Percentiles rank a stretch among this genome's conserved stretches.
These are phyloP conservation scores for Chelonoidis abingdonii DNA, from an alignment of 2,113 vertebrate species.

Conservation along the genomic window DNA sequence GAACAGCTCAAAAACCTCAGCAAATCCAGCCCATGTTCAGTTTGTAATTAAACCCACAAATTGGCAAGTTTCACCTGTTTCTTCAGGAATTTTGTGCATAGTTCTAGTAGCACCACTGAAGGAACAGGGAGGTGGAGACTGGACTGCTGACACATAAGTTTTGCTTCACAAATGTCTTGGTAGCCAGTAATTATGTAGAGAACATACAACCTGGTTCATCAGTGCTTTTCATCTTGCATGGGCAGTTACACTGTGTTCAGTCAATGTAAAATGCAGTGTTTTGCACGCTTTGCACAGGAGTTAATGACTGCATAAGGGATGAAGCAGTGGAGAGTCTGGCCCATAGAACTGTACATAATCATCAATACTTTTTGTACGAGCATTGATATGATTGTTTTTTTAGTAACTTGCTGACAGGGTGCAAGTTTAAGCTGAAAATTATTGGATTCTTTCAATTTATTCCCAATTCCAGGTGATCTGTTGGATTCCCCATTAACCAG, in stretches of 20 bases:
- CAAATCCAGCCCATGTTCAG: neutral
- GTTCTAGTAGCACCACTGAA: neutral
- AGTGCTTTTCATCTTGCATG: neutral
- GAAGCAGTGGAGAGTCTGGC: neutral
- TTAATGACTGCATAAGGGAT: neutral
- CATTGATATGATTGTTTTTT: neutral
- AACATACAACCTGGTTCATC: neutral
- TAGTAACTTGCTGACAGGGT: neutral
- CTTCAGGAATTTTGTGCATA: neutral
- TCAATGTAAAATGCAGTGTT: neutral
- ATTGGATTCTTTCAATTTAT: neutral
- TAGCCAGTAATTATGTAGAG: neutral
- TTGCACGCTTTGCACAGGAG: neutral
- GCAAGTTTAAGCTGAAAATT: neutral
- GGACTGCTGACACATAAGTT: neutral
- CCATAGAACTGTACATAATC: neutral
- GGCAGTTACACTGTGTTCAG: neutral
- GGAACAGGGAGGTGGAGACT: neutral
- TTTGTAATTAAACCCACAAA: neutral
- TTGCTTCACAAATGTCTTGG: neutral
- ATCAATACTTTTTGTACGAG: neutral
- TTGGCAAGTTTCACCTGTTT: neutral
- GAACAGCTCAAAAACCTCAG: neutral
- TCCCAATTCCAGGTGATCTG: neutral
- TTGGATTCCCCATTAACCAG: neutral